Evolutionary conservation across 2,888 invertebrate species (phyloP).

Genomic region (Rhorus exstirpatorius): DNA sequence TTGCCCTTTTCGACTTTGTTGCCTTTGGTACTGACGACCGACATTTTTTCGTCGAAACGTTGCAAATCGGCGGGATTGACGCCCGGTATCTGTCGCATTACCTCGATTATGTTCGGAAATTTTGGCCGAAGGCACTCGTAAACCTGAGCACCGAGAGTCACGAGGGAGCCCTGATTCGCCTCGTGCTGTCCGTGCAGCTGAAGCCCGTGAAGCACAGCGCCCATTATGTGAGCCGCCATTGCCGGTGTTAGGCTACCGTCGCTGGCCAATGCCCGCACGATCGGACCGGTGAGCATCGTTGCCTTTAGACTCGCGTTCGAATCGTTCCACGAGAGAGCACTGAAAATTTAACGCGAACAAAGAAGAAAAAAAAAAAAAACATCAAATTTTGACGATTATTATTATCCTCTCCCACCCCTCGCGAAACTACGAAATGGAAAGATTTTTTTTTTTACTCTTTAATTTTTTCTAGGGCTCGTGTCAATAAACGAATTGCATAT

Average conservation of each 20-base stretch:
- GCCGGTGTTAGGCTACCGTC: conserved; percentile 89
- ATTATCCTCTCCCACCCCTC: no score
- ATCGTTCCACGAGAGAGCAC: conserved; percentile 94
- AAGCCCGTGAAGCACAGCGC: conserved; percentile 92
- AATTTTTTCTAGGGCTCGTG: no score
- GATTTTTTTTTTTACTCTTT: no score
- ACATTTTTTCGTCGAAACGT: conserved; percentile 94
- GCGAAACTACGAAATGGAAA: no score
- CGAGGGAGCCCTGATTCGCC: conserved; percentile 93
- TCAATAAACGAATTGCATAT: no score
- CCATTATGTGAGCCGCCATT: conserved; percentile 91
- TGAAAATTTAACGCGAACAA: conserved; percentile 78
- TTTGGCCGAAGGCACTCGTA: conserved; percentile 94
- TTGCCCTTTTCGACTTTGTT: conserved; percentile 95
- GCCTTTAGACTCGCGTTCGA: conserved; percentile 93
- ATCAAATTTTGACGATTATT: no score
- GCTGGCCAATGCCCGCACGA: conserved; percentile 89
- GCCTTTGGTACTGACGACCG: conserved; percentile 89
- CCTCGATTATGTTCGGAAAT: conserved; percentile 90
- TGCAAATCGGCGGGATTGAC: conserved; percentile 93
- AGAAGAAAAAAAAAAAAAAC: background rate
- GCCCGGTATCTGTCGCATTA: conserved; percentile 92
- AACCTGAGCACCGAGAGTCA: conserved; percentile 93
- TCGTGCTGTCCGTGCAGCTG: conserved; percentile 96
- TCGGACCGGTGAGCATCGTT: conserved; percentile 91